Evolutionary conservation across 2,113 vertebrate genomes (phyloP).

Genomic region (Vidua chalybeata): DNA sequence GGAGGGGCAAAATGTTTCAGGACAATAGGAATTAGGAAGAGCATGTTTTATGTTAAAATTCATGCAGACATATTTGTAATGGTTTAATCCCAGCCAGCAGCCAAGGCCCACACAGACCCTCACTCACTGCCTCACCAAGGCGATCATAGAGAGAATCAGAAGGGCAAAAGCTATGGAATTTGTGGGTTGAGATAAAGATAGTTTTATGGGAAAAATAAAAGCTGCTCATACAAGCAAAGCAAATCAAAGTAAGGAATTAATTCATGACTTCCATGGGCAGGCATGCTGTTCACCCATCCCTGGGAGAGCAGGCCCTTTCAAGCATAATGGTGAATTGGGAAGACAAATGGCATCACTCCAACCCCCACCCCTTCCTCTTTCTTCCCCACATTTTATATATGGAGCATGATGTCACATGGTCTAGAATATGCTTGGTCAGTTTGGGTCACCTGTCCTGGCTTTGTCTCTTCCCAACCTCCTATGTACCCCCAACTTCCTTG

Average conservation of each 20-base stretch:
- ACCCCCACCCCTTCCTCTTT: background rate
- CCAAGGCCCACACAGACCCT: accelerated
- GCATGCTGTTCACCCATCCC: background rate
- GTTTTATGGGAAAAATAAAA: background rate
- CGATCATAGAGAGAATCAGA: background rate
- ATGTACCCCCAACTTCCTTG: background rate
- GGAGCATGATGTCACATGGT: background rate
- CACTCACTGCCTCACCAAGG: background rate
- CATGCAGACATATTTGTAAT: background rate
- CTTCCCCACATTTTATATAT: background rate
- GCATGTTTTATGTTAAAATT: background rate
- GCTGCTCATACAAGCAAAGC: background rate
- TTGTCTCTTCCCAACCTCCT: background rate
- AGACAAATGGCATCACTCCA: background rate
- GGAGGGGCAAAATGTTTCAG: background rate
- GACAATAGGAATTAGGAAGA: background rate
- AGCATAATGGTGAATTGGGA: background rate
- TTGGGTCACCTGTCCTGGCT: background rate
- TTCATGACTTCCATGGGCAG: background rate
- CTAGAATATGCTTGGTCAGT: background rate
- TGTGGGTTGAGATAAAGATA: background rate
- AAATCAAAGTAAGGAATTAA: background rate
- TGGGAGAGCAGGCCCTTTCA: background rate
- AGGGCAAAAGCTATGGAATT: background rate
- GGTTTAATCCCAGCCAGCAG: background rate